Percentiles rank a stretch among this genome's conserved stretches.
Evolutionary conservation across 1,140 invertebrate genomes (phyloP).

Genomic region (Pomacea maculata): DNA sequence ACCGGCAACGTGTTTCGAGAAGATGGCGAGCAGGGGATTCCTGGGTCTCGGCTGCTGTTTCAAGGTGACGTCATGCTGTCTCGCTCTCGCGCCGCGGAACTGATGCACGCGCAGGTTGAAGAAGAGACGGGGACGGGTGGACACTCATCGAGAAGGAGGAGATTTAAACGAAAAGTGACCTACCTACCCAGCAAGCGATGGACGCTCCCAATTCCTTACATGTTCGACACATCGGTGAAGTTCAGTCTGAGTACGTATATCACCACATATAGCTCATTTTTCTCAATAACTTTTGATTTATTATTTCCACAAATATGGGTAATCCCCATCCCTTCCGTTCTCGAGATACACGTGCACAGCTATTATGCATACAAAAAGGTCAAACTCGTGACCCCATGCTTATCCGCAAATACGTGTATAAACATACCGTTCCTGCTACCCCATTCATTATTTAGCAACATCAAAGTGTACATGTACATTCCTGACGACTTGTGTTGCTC

Average conservation of each 20-base stretch:
- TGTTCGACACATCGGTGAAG: constrained; percentile 24
- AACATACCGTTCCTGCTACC: neutral
- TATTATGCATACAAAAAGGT: neutral
- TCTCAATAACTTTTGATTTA: neutral
- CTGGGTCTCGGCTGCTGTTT: constrained; percentile 14
- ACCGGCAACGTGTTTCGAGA: neutral
- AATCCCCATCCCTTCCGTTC: neutral
- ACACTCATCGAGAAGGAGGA: neutral
- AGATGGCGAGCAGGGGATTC: neutral
- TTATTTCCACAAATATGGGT: neutral
- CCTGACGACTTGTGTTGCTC: neutral
- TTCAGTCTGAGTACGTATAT: constrained; percentile 26
- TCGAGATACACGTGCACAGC: neutral
- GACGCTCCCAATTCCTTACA: constrained; percentile 35
- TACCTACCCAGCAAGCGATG: constrained; percentile 28
- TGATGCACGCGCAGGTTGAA: neutral
- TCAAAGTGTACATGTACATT: neutral
- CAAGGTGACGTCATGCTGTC: constrained; percentile 35
- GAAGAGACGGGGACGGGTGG: too few relatives aligned
- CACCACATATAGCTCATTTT: neutral
- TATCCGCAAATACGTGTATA: neutral
- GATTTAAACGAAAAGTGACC: constrained; percentile 31
- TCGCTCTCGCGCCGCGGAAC: constrained; percentile 19
- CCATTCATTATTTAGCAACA: neutral
- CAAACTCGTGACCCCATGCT: neutral